phyloP scores from a whole-genome alignment of 2,888 invertebrate species.

The Mesorhabditis belari region DNA sequence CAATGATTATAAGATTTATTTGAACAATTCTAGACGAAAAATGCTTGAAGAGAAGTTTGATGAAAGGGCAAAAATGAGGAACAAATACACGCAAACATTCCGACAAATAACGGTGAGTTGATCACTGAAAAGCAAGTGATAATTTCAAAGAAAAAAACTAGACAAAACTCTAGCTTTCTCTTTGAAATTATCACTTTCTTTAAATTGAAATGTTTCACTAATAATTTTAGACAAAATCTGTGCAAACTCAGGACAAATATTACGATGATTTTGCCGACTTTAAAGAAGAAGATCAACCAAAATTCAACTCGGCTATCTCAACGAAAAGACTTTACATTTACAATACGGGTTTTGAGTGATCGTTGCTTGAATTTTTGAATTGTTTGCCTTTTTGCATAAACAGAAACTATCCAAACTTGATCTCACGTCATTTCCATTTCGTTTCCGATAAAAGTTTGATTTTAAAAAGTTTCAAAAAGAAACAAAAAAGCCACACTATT shows the following conservation, averaged over 20 bases:
- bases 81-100: constrained; percentile 34
- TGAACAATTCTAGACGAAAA: constrained; percentile 7
- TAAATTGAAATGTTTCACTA: too few relatives aligned
- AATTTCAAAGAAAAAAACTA: background rate
- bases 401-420: background rate
- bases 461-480: background rate
- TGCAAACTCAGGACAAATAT: constrained; percentile 29
- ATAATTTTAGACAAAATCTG: constrained; percentile 26
- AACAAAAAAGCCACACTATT: too few relatives aligned
- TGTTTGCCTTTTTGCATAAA: background rate
- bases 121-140: background rate
- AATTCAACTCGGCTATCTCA: constrained; percentile 20
- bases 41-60: constrained; percentile 45
- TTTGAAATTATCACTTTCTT: too few relatives aligned
- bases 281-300: constrained; percentile 19
- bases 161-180: too few relatives aligned
- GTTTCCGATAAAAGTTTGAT: background rate
- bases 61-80: constrained; percentile 39
- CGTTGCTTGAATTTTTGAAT: background rate
- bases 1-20: too few relatives aligned
- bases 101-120: constrained; percentile 5
- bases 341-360: constrained; percentile 29
- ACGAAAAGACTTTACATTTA: constrained; percentile 44
- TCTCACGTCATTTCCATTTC: background rate
- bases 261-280: constrained; percentile 16